phyloP scores from a whole-genome alignment of 1,140 invertebrate genomes.

The Ceratitis capitata region DNA sequence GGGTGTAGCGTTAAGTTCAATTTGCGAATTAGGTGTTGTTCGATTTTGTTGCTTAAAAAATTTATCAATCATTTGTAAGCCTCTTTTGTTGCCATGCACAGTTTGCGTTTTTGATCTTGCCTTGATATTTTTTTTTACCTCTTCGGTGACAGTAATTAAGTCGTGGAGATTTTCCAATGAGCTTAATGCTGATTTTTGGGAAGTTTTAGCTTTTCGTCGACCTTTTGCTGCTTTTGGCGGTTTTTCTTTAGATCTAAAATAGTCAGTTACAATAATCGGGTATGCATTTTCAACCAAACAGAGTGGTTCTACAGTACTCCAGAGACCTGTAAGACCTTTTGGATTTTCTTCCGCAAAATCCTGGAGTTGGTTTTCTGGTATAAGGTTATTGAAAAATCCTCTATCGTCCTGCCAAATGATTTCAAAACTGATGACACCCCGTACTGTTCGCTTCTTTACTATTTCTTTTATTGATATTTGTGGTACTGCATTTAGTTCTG shows the following conservation, averaged over 20 bases:
- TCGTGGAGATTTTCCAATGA: slow-evolving; percentile 59
- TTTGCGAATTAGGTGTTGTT: neutral
- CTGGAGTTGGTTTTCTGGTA: slow-evolving; percentile 69
- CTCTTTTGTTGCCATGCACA: slow-evolving; percentile 46
- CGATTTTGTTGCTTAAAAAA: slow-evolving; percentile 53
- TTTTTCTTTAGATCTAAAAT: slow-evolving; percentile 69
- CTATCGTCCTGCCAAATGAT: slow-evolving; percentile 74
- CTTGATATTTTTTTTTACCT: slow-evolving; percentile 43
- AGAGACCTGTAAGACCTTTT: slow-evolving; percentile 67
- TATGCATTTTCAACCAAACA: slow-evolving; percentile 72
- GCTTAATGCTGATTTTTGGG: slow-evolving; percentile 49
- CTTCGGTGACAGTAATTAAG: slow-evolving; percentile 49
- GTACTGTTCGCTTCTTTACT: slow-evolving; percentile 68
- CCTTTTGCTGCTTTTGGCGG: slow-evolving; percentile 57
- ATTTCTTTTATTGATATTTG: slow-evolving; percentile 67
- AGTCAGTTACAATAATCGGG: slow-evolving; percentile 73
- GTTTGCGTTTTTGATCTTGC: slow-evolving; percentile 40
- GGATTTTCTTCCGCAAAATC: slow-evolving; percentile 54
- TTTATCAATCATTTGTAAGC: slow-evolving; percentile 61
- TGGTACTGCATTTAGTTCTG: slow-evolving; percentile 31
- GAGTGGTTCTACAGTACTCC: slow-evolving; percentile 76
- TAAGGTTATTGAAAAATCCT: slow-evolving; percentile 69
- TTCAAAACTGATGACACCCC: slow-evolving; percentile 72
- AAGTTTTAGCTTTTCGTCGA: slow-evolving; percentile 66
- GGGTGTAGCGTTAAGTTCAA: neutral